Conservation (phyloP, 2,113 vertebrate genomes). For the Megaceryle maxima region DNA sequence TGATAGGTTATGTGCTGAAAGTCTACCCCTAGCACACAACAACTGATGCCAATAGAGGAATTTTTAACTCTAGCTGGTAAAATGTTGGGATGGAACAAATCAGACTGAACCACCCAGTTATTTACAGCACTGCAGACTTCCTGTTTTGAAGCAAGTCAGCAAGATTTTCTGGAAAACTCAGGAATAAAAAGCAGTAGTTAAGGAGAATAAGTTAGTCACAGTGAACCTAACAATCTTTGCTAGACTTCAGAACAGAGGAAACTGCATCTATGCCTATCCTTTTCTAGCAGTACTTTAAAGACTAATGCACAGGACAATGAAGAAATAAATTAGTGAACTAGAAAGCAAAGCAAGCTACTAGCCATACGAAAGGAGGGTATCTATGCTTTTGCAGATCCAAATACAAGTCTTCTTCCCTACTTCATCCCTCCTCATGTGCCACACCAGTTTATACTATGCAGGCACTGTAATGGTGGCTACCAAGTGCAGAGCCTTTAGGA, state of each 20-base stretch:
- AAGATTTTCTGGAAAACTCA: constrained; percentile 33
- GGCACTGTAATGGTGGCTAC: neutral
- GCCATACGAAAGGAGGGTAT: neutral
- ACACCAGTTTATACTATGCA: neutral
- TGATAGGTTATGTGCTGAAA: neutral
- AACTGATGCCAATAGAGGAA: neutral
- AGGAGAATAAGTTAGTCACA: constrained; percentile 12
- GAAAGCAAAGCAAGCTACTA: neutral
- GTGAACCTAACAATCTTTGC: neutral
- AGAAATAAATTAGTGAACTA: neutral
- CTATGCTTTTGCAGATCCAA: neutral
- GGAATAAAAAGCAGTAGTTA: constrained; percentile 37
- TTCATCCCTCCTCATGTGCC: neutral
- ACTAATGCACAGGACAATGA: neutral
- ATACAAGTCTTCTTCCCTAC: neutral
- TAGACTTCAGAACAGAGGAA: neutral
- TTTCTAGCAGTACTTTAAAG: neutral
- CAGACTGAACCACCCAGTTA: constrained; percentile 10
- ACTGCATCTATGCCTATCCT: neutral
- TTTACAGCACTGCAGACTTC: constrained; percentile 47
- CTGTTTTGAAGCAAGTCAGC: constrained; percentile 46
- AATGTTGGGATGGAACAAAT: neutral
- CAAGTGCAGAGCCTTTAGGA: neutral
- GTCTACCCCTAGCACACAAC: neutral
- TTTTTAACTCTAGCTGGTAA: constrained; percentile 10